Conservation (phyloP, 2,888 invertebrate genomes). For the Agelastica alni region DNA sequence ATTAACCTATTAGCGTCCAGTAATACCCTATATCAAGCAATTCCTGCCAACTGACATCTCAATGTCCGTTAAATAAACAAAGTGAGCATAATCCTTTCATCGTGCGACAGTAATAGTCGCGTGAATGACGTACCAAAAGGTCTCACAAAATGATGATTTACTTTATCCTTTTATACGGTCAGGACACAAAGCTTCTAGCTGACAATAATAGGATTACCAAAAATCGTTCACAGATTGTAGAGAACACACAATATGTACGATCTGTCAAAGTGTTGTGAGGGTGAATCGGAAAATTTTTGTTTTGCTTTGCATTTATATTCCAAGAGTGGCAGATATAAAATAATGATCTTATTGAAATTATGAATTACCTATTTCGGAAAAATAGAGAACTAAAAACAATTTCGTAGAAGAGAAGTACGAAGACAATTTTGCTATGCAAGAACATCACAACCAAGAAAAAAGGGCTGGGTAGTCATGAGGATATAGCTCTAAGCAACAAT, state of each 20-base stretch:
- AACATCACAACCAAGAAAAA: no score
- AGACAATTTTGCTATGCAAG: no score
- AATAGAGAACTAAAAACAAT: no score
- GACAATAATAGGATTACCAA: constrained; percentile 34
- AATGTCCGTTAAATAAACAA: constrained; percentile 29
- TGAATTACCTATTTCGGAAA: constrained; percentile 17
- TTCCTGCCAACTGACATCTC: constrained; percentile 19
- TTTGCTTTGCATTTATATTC: no score
- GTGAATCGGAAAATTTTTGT: no score
- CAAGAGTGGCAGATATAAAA: no score
- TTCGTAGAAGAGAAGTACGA: no score
- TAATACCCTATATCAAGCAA: background rate
- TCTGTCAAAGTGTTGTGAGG: no score
- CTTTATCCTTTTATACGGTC: constrained; percentile 33
- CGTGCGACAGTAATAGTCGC: constrained; percentile 24
- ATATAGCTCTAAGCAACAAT: no score
- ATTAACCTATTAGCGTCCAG: constrained; percentile 8
- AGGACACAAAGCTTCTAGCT: constrained; percentile 30
- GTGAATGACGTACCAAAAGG: constrained; percentile 30
- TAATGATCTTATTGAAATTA: no score
- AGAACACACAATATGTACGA: constrained; percentile 22
- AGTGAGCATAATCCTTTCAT: constrained; percentile 34
- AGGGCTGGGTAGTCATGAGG: no score
- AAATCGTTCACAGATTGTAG: constrained; percentile 23
- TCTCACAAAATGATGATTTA: constrained; percentile 31